phyloP scores from a whole-genome alignment of 2,797 vertebrate genomes.

The Coranthus polyacanthus region DNA sequence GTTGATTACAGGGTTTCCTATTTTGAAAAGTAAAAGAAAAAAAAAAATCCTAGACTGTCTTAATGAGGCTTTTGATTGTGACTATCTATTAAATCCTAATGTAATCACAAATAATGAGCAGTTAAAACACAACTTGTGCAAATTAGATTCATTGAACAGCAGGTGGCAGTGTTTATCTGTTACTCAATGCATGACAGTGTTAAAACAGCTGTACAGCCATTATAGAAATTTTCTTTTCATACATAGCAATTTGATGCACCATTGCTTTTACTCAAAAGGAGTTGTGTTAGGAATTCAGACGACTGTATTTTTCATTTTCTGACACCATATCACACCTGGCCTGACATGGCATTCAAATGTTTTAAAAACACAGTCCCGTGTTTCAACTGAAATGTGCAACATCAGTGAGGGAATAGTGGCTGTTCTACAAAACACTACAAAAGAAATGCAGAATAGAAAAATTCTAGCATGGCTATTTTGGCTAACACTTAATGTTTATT shows the following conservation, averaged over 20 bases:
- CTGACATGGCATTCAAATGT: no score
- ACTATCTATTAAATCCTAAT: no score
- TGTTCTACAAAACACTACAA: constrained; percentile 1
- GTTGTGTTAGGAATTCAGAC: no score
- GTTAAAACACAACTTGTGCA: constrained; percentile 47
- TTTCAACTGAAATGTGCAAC: neutral
- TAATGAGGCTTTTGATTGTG: constrained; percentile 14
- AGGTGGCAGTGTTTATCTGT: constrained; percentile 83
- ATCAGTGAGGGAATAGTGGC: neutral
- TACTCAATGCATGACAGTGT: constrained; percentile 46
- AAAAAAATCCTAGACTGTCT: constrained; percentile 3
- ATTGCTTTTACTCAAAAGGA: neutral
- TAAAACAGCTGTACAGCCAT: constrained; percentile 32
- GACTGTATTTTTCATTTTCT: no score
- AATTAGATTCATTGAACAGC: constrained; percentile 63
- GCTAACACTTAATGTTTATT: constrained; percentile 8
- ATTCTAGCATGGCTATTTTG: constrained; percentile 29
- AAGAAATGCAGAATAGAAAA: constrained; percentile 24
- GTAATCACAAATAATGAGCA: constrained; percentile 8
- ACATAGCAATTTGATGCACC: neutral
- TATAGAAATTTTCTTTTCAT: constrained; percentile 21
- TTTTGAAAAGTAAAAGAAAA: neutral
- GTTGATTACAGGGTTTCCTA: constrained; percentile 52
- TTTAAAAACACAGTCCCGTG: no score
- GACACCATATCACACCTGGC: no score